Evolutionary conservation across 2,888 invertebrate species (phyloP), one percentile per base, ranked within the genome.

Genomic region (Andrena flavipes): DNA sequence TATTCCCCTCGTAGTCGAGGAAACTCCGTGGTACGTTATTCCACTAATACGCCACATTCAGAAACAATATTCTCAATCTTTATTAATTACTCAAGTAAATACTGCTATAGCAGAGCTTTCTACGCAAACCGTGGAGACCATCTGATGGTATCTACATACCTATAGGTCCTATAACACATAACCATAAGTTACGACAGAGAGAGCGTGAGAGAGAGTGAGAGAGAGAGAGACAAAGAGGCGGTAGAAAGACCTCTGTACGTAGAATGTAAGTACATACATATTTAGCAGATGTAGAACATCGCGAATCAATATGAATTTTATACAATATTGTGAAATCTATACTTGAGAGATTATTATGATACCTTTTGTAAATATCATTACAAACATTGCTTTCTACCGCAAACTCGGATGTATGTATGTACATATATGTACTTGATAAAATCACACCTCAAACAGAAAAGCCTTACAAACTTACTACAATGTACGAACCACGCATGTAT

Each of bases 351-450:
- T n/a, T 72, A 35, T 49, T 29, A 2, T 20, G 49, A 26, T 65
- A 69, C 35, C 26, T 59, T 69, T 81, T 81, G 74, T 80, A 74
- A 74, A 74, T 80, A 70, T 33, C 59, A 33, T 81, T 49, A 51
- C 54, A 48, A 33, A 20, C 29, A 16, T 29, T 54, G 23, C 33
- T 20, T 54, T 48, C 10, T 29, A 23, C 35, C 2, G n/a, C 59
- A 59, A 68, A 20, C 30, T 4, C 29, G 3, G 13, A 56, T 67
- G n/a, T 59, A 68, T 10, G 60, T 60, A 48, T 33, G 33, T 13
- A 7, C 10, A 16, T 16, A 20, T 16, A 56, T 8, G 10, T 56
- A 54, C 64, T 20, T 23, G 26, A 56, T 56, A 13, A 3, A 56
- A 56, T 29, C 29, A 49, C 65, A 13, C 8, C 4, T 23, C 10